Base-by-base conservation (phyloP, 2,113 vertebrate genomes). In the Colossoma macropomum region DNA sequence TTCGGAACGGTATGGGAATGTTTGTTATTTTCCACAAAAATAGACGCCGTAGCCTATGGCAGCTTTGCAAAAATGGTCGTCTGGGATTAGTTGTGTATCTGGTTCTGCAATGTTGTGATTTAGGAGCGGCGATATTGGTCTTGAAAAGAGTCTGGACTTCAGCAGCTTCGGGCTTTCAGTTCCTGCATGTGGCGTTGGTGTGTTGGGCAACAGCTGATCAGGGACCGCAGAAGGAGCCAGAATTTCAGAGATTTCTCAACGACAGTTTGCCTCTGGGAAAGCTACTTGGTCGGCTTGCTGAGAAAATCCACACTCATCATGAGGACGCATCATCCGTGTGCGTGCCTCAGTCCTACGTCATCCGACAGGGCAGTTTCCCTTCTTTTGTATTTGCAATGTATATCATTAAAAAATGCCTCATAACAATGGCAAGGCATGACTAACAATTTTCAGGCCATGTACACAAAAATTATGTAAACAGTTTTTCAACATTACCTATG, bases 241-340 rank as follows among this genome's bases (percentile, higher is more conserved):
- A 86, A 82, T 86, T 86, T 86, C 80, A 75, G 59, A 80, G 72
- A 87, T 87, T 87, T 87, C 86, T 82, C 83, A 87, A 85, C 19
- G 60, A 13, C 73, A 60, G 72, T 56, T 69, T 65, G 41, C 59
- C 71, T 70, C 77, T 80, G 72, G 66, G 80, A 82, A 69, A 75
- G 52, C 30, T n/a, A 23, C 17, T 77, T 28, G 9, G 23, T 34
- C 77, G 76, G n/a, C 56, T 74, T 80, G 41, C 66, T 80, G 59
- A 83, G 81, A 80, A 75, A 77, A 71, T 72, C 69, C 25, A 34
- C 30, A 72, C 74, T 41, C 60, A 80, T 80, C 62, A 21, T 4
- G 11, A 38, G 38, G 16, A 80, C n/a, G 66, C 72, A 83, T 83
- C 71, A 75, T 65, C 54, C 73, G 2, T 56, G 28, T 50, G 48